A percentile compares a stretch with the other conserved stretches of the same genome.
phyloP scores from a whole-genome alignment of 2,113 vertebrate species.

The Burhinus oedicnemus region DNA sequence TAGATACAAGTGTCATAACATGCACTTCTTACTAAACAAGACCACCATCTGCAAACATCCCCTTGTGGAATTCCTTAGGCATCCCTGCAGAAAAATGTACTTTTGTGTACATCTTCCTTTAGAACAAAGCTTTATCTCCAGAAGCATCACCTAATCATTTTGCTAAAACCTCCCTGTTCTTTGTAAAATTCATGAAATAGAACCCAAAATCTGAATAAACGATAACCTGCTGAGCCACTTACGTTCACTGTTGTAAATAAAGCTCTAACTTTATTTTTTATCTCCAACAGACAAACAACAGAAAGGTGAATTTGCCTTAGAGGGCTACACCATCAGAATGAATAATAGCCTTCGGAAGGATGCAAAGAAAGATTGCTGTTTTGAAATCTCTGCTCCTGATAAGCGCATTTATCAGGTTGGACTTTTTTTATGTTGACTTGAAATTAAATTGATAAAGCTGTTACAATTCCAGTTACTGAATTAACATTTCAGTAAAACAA shows the following conservation, averaged over 20 bases:
- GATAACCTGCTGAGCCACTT: conserved; percentile 53
- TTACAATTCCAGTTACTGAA: conserved; percentile 71
- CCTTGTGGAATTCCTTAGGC: conserved; percentile 15
- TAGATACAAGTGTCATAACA: conserved; percentile 36
- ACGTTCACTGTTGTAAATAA: conserved; percentile 55
- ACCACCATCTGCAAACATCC: conserved; percentile 37
- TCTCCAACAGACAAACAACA: conserved; percentile 94
- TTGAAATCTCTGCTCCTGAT: conserved; percentile 94
- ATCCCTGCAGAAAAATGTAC: conserved; percentile 15
- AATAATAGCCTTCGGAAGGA: conserved; percentile 92
- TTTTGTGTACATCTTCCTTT: neutral
- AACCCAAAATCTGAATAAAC: conserved; percentile 66
- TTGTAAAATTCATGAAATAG: conserved; percentile 52
- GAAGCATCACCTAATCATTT: conserved; percentile 35
- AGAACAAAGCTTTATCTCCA: conserved; percentile 36
- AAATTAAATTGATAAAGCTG: conserved; percentile 80
- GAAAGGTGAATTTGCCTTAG: conserved; percentile 94
- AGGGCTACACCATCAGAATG: conserved; percentile 90
- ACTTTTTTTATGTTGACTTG: conserved; percentile 69
- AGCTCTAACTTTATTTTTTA: conserved; percentile 73
- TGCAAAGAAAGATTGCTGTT: conserved; percentile 95
- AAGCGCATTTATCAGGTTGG: conserved; percentile 95
- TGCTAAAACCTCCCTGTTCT: conserved; percentile 25
- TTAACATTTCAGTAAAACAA: conserved; percentile 76
- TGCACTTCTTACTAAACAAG: conserved; percentile 42